Evolutionary conservation across 2,888 invertebrate species (phyloP).

Genomic region (Globia sparganii): DNA sequence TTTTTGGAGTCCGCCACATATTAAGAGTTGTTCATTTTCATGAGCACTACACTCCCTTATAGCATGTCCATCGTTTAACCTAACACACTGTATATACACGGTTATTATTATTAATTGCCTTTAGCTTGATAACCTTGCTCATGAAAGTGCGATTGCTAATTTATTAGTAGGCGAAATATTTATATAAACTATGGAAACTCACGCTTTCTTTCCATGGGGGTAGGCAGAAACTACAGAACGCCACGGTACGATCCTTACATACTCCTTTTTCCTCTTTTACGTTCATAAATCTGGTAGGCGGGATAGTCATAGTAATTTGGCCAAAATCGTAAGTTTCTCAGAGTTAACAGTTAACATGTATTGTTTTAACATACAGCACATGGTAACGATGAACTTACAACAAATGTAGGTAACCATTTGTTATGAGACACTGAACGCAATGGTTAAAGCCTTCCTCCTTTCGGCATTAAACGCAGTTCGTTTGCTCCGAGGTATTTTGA

Average conservation of each 20-base stretch:
- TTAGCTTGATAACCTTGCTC: neutral
- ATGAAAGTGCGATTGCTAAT: neutral
- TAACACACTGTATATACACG: no score
- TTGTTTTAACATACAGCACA: no score
- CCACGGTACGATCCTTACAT: no score
- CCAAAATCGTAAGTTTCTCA: neutral
- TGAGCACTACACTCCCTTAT: no score
- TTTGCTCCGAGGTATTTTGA: slow-evolving; percentile 59
- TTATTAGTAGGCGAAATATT: neutral
- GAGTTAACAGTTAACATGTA: no score
- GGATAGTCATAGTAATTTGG: neutral
- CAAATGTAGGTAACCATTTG: neutral
- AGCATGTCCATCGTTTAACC: no score
- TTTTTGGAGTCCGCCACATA: no score
- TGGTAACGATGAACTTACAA: neutral
- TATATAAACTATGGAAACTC: neutral
- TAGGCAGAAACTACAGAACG: no score
- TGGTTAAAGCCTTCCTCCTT: slow-evolving; percentile 21
- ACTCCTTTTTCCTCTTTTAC: no score
- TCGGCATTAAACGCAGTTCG: slow-evolving; percentile 57
- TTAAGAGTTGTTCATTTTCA: no score
- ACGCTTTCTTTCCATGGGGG: neutral
- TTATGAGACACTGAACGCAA: slow-evolving; percentile 10
- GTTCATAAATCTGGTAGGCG: no score
- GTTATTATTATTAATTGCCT: no score